A percentile compares a stretch with the other conserved stretches of the same genome.
phyloP scores from a whole-genome alignment of 37 sponge, comb jelly and placozoan genomes.

The Beroe ovata region DNA sequence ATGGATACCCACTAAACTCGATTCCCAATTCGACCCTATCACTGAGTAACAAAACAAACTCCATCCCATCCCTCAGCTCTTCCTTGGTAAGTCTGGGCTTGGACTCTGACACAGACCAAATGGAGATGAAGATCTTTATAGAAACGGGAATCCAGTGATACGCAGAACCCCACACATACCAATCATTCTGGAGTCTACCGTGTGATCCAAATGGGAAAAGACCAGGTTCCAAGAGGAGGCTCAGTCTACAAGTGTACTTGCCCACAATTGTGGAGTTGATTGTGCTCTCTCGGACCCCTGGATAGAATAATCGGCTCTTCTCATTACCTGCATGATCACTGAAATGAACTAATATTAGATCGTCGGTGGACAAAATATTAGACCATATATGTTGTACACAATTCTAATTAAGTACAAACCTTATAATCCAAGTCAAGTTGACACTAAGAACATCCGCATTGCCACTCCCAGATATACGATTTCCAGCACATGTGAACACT shows the following conservation, averaged over 20 bases:
- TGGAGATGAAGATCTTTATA: background rate
- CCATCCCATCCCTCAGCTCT: background rate
- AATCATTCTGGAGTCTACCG: background rate
- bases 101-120: background rate
- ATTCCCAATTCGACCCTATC: background rate
- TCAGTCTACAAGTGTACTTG: slow-evolving; percentile 24
- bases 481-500: background rate
- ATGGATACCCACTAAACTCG: background rate
- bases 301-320: background rate
- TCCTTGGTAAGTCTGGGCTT: background rate
- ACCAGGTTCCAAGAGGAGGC: background rate
- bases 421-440: slow-evolving; percentile 11
- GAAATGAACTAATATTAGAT: background rate
- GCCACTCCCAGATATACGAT: background rate
- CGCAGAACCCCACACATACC: background rate
- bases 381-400: no score
- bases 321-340: background rate
- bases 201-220: background rate
- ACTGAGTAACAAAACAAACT: background rate
- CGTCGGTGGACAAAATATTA: no score
- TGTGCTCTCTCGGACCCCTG: background rate
- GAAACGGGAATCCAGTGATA: background rate
- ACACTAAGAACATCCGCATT: background rate
- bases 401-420: background rate
- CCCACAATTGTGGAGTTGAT: background rate